phyloP scores from a whole-genome alignment of 2,888 invertebrate genomes.

The Noctua comes region DNA sequence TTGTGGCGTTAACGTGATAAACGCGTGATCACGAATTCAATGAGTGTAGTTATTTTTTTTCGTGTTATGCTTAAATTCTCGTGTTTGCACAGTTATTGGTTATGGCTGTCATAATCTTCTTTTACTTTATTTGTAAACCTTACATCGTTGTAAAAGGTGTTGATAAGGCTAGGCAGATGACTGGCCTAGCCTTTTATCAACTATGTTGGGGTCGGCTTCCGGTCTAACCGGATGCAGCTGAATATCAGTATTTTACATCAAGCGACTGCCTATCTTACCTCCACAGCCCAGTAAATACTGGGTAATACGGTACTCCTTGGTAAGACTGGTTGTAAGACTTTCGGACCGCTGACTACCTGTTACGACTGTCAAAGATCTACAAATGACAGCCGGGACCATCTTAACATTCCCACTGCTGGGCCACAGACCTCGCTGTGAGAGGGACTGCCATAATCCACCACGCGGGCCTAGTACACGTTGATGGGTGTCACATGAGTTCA shows the following conservation, averaged over 20 bases:
- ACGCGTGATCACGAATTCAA: conserved; percentile 39
- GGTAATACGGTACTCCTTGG: neutral
- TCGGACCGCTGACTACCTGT: neutral
- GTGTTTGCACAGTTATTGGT: neutral
- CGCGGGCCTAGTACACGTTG: neutral
- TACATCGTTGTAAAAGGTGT: neutral
- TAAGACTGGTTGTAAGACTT: neutral
- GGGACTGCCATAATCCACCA: neutral
- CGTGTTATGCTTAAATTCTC: neutral
- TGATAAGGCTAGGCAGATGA: too few relatives aligned
- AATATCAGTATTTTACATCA: neutral
- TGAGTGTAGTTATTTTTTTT: neutral
- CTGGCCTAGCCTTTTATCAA: neutral
- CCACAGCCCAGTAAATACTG: neutral
- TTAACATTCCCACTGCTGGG: neutral
- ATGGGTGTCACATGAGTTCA: neutral
- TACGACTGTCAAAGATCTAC: neutral
- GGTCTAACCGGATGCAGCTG: neutral
- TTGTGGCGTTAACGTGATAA: conserved; percentile 30
- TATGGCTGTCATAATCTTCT: neutral
- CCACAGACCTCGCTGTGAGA: neutral
- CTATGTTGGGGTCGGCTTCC: neutral
- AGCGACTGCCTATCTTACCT: neutral
- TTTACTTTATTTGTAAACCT: neutral
- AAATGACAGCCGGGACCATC: neutral